phyloP scores from a whole-genome alignment of 2,888 invertebrate genomes.

The Terebella lapidaria region DNA sequence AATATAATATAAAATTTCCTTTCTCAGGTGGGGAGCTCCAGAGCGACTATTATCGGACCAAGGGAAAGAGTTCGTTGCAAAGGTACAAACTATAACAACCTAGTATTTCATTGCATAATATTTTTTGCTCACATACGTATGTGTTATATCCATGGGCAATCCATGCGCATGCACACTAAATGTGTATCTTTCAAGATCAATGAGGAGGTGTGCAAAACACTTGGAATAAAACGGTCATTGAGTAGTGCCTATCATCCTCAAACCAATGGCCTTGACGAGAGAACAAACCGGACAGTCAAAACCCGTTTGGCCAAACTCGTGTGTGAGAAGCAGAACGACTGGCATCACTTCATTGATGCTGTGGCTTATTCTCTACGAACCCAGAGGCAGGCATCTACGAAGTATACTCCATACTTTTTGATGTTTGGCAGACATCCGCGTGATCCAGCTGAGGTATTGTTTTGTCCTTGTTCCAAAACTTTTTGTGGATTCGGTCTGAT shows the following conservation, averaged over 20 bases:
- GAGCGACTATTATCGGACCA: slow-evolving; percentile 1
- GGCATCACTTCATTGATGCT: slow-evolving; percentile 1
- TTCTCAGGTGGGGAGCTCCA: not conserved
- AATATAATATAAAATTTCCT: no score
- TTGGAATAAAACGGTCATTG: slow-evolving; percentile 13
- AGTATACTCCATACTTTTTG: slow-evolving; percentile 2
- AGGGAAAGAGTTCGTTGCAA: not conserved
- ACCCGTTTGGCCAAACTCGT: not conserved
- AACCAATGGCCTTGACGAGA: slow-evolving; percentile 28
- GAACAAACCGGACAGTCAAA: slow-evolving; percentile 37
- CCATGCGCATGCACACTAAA: no score
- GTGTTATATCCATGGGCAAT: no score
- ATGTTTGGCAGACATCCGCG: slow-evolving; percentile 3
- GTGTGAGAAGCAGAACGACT: slow-evolving; percentile 1
- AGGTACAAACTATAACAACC: no score
- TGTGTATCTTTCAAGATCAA: no score
- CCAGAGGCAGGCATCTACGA: slow-evolving; percentile 4
- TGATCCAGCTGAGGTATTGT: slow-evolving; percentile 2
- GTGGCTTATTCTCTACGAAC: slow-evolving; percentile 2
- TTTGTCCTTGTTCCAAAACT: no score
- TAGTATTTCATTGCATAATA: no score
- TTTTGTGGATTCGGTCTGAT: no score
- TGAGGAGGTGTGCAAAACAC: not conserved
- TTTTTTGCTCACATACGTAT: no score
- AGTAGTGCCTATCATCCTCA: slow-evolving; percentile 15